phyloP scores from a whole-genome alignment of 2,888 invertebrate genomes.

The Pseudococcus jackbeardsleyi region DNA sequence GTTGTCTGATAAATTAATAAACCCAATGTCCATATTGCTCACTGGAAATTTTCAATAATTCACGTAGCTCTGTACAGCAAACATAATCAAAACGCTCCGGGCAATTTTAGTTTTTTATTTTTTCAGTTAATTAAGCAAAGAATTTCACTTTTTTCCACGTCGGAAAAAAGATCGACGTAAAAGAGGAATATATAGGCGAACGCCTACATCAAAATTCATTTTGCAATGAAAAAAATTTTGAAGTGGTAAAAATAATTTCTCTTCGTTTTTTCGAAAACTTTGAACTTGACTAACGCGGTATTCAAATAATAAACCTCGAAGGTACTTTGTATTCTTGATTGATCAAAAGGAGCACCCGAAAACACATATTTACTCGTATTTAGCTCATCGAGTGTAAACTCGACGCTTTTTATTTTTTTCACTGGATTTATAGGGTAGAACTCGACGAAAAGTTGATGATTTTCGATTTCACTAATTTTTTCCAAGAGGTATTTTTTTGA shows the following conservation, averaged over 20 bases:
- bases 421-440: no score
- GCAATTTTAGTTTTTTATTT: not conserved
- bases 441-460: no score
- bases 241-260: constrained; percentile 18
- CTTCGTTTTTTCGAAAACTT: not conserved
- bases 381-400: not conserved
- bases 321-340: not conserved
- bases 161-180: not conserved
- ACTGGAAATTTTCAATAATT: not conserved
- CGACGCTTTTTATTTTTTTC: not conserved
- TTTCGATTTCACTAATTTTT: no score
- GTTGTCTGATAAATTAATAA: not conserved
- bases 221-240: not conserved
- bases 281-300: not conserved
- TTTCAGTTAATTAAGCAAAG: constrained; percentile 8
- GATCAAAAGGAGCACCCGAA: not conserved
- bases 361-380: not conserved
- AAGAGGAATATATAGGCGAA: not conserved
- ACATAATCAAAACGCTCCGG: not conserved
- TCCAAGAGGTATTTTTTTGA: no score
- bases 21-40: not conserved
- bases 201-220: not conserved
- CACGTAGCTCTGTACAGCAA: not conserved
- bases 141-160: not conserved
- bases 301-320: not conserved